Evolutionary conservation across 2,888 invertebrate genomes (phyloP), one percentile per base, ranked within the genome.

Genomic region (Eupithecia pulchellata): DNA sequence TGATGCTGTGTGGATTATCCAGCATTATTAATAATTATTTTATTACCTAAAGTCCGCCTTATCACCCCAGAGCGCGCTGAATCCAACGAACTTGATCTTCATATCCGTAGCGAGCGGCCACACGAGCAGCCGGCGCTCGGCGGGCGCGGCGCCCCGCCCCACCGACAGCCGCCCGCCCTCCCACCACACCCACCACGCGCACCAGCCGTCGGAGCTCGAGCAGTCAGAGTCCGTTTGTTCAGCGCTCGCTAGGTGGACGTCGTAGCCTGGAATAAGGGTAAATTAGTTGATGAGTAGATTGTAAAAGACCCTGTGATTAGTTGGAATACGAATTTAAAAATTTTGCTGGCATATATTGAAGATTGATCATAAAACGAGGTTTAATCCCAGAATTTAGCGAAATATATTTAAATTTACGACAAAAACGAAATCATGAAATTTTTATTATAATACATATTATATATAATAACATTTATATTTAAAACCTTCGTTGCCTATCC

Each of bases 111-210:
- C 95, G 76, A 96, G 89, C 0, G 95, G 95, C 96, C 96, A 96
- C 6, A 95, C 95, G 8, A 96, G 86, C 13, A 96, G 87, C 5
- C 95, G 90, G 29, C 95, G 86, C 76, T 95, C 95, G 0, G 95
- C 90, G 0, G 95, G 95, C 0, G 92, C 89, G 0, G 95, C 94
- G 0, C 96, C 96, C 4, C 91, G 86, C 0, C 96, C 96, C 17
- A 96, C 95, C 0, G 95, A 91, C 20, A 96, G 85, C 13, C 92
- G 86, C 0, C 95, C 95, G 0, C 95, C 95, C 71, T 96, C 96
- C 96, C 96, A 96, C 86, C 95, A 95, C n/a, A 96, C 93, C 96
- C 96, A 96, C 91, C 96, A 96, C 0, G 96, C 95, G 72, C 95
- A 94, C 94, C 96, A 96, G 0, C 95, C 90, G 36, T 84, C 86